Evolutionary conservation across 1,140 invertebrate genomes (phyloP), one percentile per base, ranked within the genome.

Genomic region (Hycleus phaleratus): DNA sequence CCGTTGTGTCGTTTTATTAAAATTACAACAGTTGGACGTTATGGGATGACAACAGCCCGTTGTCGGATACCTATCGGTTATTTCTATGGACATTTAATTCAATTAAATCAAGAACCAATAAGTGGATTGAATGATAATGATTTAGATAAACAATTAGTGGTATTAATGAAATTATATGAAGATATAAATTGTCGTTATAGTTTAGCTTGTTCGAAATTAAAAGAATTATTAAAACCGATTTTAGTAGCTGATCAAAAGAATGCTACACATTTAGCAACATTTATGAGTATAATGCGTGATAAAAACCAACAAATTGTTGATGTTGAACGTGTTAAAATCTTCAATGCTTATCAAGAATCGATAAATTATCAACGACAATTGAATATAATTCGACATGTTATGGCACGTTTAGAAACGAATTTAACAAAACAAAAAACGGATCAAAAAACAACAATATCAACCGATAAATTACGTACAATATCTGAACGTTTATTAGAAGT

Each of bases 21-120:
- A 85, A 87, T 92, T 58, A 91, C 88, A 38, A 88, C 88, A 1
- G 91, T 94, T 61, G 91, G 92, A 25, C 81, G 90, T 6, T 93
- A 93, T 70, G 92, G 92, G 52, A 93, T 92, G 88, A 87, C 88
- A 40, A 86, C 90, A 0, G 90, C 89, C 25, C 85, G 89, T 63
- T 93, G 91, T 67, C 86, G 89, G 73, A 93, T 95, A 49, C 91
- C 92, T 1, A 76, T 95, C 18, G 93, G 92, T n/a, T 86, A 86
- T 69, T 95, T 95, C 74, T 95, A 91, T 70, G 93, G 93, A 2
- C 91, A 95, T 71, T 85, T 91, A 42, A 83, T 90, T 25, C 81
- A 91, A 48, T 53, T 73, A 24, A 64, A 66, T 9, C 66, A 73
- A 54, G 69, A 71, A 54, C 50, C 69, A 26, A 59, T 68, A 2